Evolutionary conservation across 2,113 vertebrate species (phyloP).

Genomic region (Entelurus aequoreus): DNA sequence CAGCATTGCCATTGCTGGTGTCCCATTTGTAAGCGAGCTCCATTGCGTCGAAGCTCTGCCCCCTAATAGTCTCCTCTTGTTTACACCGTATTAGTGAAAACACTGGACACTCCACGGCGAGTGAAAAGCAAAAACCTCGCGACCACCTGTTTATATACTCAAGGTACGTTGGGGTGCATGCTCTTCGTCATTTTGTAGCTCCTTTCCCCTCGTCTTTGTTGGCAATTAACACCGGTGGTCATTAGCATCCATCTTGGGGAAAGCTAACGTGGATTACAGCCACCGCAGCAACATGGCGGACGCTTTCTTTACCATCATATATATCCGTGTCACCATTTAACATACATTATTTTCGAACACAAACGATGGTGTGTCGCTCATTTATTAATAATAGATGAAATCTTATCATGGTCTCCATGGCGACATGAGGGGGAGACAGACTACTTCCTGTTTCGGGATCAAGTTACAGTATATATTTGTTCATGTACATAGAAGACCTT

Average conservation of each 20-base stretch:
- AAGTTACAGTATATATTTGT: no score
- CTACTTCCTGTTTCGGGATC: slow-evolving; percentile 10
- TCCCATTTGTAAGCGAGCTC: background rate
- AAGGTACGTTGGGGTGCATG: slow-evolving; percentile 29
- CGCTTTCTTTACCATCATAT: background rate
- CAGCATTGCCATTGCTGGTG: background rate
- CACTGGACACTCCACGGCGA: background rate
- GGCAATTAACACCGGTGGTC: slow-evolving; percentile 42
- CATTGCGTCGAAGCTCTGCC: slow-evolving; percentile 1
- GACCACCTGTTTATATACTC: background rate
- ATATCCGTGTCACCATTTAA: background rate
- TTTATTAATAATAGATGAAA: background rate
- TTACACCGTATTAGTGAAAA: slow-evolving; percentile 17
- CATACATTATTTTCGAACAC: background rate
- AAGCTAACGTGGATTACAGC: slow-evolving; percentile 37
- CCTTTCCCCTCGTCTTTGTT: slow-evolving; percentile 4
- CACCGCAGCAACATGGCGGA: slow-evolving; percentile 19
- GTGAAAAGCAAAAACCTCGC: background rate
- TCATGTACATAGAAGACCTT: background rate
- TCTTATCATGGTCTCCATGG: slow-evolving; percentile 27
- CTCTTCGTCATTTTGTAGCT: slow-evolving; percentile 17
- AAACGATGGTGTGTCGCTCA: no score
- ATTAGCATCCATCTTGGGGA: slow-evolving; percentile 64
- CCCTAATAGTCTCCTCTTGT: slow-evolving; percentile 5
- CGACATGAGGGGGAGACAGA: slow-evolving; percentile 13